These are phyloP conservation scores for Scaptomyza cyrtandrae DNA, from an alignment of 2,888 invertebrate genomes.

Conservation along the genomic window DNA sequence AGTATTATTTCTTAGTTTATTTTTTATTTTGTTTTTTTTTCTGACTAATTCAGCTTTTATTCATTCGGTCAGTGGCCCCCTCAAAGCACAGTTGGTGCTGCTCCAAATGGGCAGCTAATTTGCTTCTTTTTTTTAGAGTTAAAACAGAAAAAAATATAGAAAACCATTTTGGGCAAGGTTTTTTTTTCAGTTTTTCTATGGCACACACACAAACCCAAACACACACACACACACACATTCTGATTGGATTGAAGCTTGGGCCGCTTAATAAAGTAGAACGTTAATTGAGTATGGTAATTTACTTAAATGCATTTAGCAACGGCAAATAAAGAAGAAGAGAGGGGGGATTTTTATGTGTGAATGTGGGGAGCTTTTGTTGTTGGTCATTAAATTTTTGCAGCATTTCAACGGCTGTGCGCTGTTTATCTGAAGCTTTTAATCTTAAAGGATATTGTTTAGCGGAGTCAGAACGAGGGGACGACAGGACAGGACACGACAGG, in stretches of 20 bases:
- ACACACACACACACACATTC: conserved; percentile 8
- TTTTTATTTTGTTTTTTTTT: conserved; percentile 1
- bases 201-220: conserved; percentile 16
- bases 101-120: conserved; percentile 42
- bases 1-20: not conserved
- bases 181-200: conserved; percentile 38
- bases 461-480: not conserved
- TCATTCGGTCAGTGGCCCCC: conserved; percentile 26
- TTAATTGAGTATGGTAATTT: conserved; percentile 79
- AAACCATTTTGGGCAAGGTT: conserved; percentile 10
- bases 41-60: conserved; percentile 23
- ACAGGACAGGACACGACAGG: too few relatives aligned
- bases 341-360: too few relatives aligned
- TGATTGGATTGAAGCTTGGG: conserved; percentile 56
- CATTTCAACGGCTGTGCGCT: conserved; percentile 58
- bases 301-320: conserved; percentile 57
- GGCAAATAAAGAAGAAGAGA: not conserved
- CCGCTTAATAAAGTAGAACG: conserved; percentile 62
- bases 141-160: not conserved
- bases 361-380: not conserved
- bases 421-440: conserved; percentile 74
- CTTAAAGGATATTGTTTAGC: conserved; percentile 73
- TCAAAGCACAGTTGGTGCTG: conserved; percentile 23
- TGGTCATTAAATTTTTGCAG: conserved; percentile 58
- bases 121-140: conserved; percentile 14